Percentiles rank a stretch among this genome's conserved stretches.
Evolutionary conservation across 2,888 invertebrate genomes (phyloP).

Genomic region (Calephelis perditalis): DNA sequence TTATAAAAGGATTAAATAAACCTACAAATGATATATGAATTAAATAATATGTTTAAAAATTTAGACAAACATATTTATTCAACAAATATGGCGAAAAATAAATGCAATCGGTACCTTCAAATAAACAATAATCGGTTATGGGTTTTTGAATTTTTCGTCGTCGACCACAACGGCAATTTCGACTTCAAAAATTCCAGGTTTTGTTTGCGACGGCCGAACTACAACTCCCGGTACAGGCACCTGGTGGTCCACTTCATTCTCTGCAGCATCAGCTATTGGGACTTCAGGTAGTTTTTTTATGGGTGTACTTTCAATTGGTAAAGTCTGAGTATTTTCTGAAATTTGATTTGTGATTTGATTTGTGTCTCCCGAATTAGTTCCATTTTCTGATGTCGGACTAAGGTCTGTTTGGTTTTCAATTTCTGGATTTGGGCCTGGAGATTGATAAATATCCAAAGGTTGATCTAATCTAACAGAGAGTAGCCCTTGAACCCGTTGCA

Average conservation of each 20-base stretch:
- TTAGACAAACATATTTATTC: conserved; percentile 38
- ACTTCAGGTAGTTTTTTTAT: conserved; percentile 24
- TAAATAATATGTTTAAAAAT: too few relatives aligned
- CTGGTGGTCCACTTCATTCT: conserved; percentile 70
- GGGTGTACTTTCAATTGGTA: too few relatives aligned
- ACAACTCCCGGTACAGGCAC: conserved; percentile 65
- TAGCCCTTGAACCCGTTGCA: conserved; percentile 83
- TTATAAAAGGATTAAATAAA: too few relatives aligned
- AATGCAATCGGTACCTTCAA: conserved; percentile 40
- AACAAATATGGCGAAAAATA: conserved; percentile 58
- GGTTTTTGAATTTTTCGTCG: conserved; percentile 43
- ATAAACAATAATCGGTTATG: conserved; percentile 14
- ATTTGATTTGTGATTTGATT: not conserved
- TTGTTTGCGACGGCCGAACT: conserved; percentile 54
- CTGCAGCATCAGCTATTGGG: conserved; percentile 50
- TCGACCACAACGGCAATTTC: conserved; percentile 64
- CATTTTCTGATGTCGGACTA: not conserved
- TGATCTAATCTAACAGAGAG: conserved; percentile 79
- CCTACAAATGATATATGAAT: too few relatives aligned
- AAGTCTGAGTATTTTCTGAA: too few relatives aligned
- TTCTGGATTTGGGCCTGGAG: conserved; percentile 34
- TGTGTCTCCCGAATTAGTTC: not conserved
- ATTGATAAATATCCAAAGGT: not conserved
- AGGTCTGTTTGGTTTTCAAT: not conserved
- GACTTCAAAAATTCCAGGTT: conserved; percentile 64